Conservation (phyloP, 2,888 invertebrate species). For the Lottia gigantea region DNA sequence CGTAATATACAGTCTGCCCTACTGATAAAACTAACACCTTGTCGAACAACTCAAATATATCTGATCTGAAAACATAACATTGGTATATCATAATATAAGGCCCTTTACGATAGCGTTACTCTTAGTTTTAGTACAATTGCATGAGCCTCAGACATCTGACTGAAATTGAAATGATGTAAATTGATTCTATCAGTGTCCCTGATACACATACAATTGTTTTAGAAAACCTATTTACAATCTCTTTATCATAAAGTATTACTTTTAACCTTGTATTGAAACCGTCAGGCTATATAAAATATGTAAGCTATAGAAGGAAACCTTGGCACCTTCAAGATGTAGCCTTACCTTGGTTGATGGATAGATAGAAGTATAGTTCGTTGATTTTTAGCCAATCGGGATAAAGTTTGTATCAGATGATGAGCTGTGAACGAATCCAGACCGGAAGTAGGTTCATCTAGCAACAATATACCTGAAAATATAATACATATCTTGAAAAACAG, state of each 20-base stretch:
- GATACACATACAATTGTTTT: too few relatives aligned
- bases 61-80: slow-evolving; percentile 73
- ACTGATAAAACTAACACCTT: slow-evolving; percentile 78
- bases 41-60: slow-evolving; percentile 95
- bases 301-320: background rate
- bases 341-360: slow-evolving; percentile 72
- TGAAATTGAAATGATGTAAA: too few relatives aligned
- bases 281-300: too few relatives aligned
- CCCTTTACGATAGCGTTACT: too few relatives aligned
- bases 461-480: slow-evolving; percentile 77
- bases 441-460: slow-evolving; percentile 90
- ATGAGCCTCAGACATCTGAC: too few relatives aligned
- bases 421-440: slow-evolving; percentile 95
- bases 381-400: slow-evolving; percentile 51
- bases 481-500: too few relatives aligned
- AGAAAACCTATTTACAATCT: too few relatives aligned
- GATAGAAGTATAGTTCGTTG: slow-evolving; percentile 80
- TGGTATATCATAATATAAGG: too few relatives aligned
- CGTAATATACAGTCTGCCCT: slow-evolving; percentile 78
- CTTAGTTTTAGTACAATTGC: too few relatives aligned
- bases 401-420: slow-evolving; percentile 71
- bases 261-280: too few relatives aligned
- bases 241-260: too few relatives aligned
- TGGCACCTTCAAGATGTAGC: background rate
- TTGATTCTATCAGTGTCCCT: too few relatives aligned